These are phyloP conservation scores for Xenopus borealis DNA, from an alignment of 2,113 vertebrate species.

Conservation along the genomic window DNA sequence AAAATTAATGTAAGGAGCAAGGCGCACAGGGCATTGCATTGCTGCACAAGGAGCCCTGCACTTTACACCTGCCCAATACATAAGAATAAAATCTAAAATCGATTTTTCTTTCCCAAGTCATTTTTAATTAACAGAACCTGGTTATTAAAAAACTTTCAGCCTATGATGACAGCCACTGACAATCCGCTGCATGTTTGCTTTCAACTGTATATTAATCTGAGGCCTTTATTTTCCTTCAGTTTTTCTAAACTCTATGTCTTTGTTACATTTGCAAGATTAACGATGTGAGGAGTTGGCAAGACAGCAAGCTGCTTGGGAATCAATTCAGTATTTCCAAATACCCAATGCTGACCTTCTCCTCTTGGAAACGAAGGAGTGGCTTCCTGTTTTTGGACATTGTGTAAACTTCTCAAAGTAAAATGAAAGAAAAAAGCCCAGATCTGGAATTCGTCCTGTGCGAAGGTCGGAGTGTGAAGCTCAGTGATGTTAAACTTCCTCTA, in stretches of 20 bases:
- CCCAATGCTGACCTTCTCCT: conserved; percentile 39
- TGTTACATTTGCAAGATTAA: conserved; percentile 24
- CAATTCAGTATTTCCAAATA: conserved; percentile 38
- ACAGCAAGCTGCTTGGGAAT: conserved; percentile 21
- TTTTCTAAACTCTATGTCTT: conserved; percentile 12
- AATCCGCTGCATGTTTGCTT: too few relatives aligned
- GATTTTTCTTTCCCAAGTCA: too few relatives aligned
- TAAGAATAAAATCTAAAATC: too few relatives aligned
- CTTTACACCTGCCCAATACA: too few relatives aligned
- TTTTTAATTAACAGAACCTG: too few relatives aligned
- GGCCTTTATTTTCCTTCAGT: background rate
- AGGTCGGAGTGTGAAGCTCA: conserved; percentile 27
- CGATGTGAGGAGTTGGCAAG: conserved; percentile 21
- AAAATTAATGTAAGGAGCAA: too few relatives aligned
- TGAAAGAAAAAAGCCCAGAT: conserved; percentile 21
- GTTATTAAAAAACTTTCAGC: too few relatives aligned
- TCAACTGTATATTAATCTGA: too few relatives aligned
- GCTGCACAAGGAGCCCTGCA: too few relatives aligned
- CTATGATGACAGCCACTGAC: too few relatives aligned
- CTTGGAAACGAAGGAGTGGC: conserved; percentile 41
- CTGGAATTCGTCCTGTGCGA: conserved; percentile 29
- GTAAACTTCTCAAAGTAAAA: conserved; percentile 39
- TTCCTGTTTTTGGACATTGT: conserved; percentile 38
- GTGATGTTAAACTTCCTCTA: conserved; percentile 39
- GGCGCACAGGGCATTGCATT: too few relatives aligned